Base-by-base conservation (phyloP, 2,888 invertebrate species). In the Troides helena region DNA sequence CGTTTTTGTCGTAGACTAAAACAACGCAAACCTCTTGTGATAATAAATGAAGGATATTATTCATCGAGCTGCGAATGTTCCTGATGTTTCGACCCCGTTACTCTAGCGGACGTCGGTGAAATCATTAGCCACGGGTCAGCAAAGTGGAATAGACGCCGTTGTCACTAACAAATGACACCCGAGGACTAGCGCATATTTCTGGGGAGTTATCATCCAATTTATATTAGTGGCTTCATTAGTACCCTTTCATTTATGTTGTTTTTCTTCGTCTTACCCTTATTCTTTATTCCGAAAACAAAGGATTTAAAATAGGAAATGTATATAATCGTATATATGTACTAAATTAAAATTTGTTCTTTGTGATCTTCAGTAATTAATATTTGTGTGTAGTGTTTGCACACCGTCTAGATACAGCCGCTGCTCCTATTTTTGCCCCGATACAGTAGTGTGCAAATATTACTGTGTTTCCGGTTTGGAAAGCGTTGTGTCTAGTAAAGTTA, bases 71-170 rank as follows among this genome's bases (percentile, higher is more conserved):
- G 60, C 30, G 66, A 67, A 53, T 67, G 60, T 67, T 67, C 56
- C 21, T 61, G 67, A 67, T 61, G 67, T 67, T 67, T 61, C 53
- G 60, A 61, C 53, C 53, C 67, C 61, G 61, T 53, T 60, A 30
- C 60, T 56, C 58, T 25, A 36, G 18, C 18, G 61, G n/a, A 25
- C 39, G 39, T 50, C 66, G 61, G 61, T 67, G 67, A 67, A 67
- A 62, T 61, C 61, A 67, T 67, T 67, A 67, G 67, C 61, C 61
- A 67, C 61, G 67, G 67, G 67, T 67, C 67, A 61, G 67, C 53
- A 62, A 61, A 61, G 46, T 30, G 67, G 62, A 62, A 62, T 67
- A 67, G 61, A 61, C 61, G 66, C 57, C 39, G 56, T 53, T 67
- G 67, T 67, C 67, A 62, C 67, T 67, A 67, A 67, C 67, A 67